Evolutionary conservation across 2,888 invertebrate species (phyloP).

Genomic region (Chaetoderma sp.): DNA sequence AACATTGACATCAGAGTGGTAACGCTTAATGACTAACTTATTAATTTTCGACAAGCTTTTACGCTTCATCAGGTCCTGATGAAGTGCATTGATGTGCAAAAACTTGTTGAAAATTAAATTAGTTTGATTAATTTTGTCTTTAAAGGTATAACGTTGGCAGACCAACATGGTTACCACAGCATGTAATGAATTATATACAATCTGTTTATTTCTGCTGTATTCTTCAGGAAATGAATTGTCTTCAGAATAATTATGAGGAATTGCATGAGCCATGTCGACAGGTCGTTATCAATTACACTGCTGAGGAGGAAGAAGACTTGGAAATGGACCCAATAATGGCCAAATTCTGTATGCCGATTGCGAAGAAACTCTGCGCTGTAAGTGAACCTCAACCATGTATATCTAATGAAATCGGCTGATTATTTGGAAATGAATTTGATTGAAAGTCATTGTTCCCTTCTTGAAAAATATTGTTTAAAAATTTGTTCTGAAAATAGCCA

Average conservation of each 20-base stretch:
- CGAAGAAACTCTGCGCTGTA: constrained; percentile 87
- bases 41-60: too few species aligned
- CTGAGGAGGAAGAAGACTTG: constrained; percentile 87
- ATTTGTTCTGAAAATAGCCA: not conserved
- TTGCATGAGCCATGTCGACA: constrained; percentile 76
- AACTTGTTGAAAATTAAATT: too few species aligned
- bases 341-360: constrained; percentile 87
- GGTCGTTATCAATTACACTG: constrained; percentile 86
- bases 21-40: too few species aligned
- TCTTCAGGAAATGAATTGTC: constrained; percentile 84
- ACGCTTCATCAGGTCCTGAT: too few species aligned
- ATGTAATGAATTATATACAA: too few species aligned
- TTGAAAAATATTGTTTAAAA: not conserved
- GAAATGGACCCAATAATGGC: constrained; percentile 89
- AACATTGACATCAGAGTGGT: too few species aligned
- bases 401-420: not conserved
- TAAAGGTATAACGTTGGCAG: too few species aligned
- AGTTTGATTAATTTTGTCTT: too few species aligned
- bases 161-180: too few species aligned
- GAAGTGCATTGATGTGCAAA: too few species aligned
- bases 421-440: not conserved
- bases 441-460: not conserved
- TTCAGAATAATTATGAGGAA: constrained; percentile 78
- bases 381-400: not conserved
- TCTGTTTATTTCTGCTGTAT: too few species aligned